A percentile compares a stretch with the other conserved stretches of the same genome.
phyloP scores from a whole-genome alignment of 2,113 vertebrate species.

The Upupa epops region DNA sequence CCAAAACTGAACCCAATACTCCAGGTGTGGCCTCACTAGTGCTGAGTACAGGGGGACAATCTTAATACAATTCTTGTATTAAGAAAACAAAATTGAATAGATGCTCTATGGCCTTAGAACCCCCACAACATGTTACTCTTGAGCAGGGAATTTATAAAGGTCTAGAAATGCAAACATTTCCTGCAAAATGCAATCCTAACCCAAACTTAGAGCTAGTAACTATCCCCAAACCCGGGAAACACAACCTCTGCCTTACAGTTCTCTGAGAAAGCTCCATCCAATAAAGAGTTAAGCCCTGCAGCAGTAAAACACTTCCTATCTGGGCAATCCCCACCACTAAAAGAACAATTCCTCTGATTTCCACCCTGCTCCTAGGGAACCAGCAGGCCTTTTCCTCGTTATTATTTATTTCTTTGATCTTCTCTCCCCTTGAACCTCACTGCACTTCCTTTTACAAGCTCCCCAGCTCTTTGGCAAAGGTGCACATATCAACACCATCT shows the following conservation, averaged over 20 bases:
- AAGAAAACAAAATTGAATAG: background rate
- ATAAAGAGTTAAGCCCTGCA: background rate
- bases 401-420: constrained; percentile 66
- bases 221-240: background rate
- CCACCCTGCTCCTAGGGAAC: background rate
- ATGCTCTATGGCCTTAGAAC: background rate
- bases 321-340: background rate
- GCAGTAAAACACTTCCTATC: background rate
- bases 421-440: constrained; percentile 17
- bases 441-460: constrained; percentile 58
- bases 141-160: accelerated
- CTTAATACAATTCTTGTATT: background rate
- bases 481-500: constrained; percentile 56
- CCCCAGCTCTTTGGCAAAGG: constrained; percentile 29
- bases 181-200: background rate
- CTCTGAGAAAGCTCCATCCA: background rate
- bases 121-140: accelerated
- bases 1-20: no score
- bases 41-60: no score
- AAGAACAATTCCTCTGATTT: constrained; percentile 48
- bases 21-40: no score
- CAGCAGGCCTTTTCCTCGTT: constrained; percentile 53
- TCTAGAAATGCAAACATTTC: background rate
- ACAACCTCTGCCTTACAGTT: background rate
- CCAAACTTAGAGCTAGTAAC: background rate